phyloP scores from a whole-genome alignment of 2,888 invertebrate genomes.

The Microctonus brassicae region DNA sequence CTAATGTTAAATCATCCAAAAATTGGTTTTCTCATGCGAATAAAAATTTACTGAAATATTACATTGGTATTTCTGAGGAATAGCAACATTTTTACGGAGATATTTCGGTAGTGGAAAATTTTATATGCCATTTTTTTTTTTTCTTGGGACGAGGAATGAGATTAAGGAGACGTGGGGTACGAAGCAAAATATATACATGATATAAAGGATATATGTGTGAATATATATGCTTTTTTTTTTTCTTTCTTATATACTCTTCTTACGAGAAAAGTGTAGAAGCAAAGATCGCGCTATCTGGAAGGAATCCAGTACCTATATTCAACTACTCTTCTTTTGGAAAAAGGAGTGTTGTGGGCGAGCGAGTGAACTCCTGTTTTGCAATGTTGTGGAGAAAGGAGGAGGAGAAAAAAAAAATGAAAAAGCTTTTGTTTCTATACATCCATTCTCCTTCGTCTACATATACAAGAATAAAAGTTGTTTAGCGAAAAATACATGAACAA shows the following conservation, averaged over 20 bases:
- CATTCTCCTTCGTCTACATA: not conserved
- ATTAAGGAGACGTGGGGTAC: slow-evolving; percentile 21
- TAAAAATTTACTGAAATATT: slow-evolving; percentile 1
- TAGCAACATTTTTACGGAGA: slow-evolving; percentile 13
- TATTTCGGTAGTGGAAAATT: slow-evolving; percentile 5
- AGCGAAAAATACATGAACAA: not conserved
- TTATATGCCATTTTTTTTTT: slow-evolving; percentile 11
- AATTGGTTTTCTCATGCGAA: not conserved
- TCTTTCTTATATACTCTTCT: not conserved
- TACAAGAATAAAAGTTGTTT: not conserved
- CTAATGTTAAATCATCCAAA: not conserved
- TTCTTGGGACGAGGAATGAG: slow-evolving; percentile 2
- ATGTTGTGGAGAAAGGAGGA: not conserved
- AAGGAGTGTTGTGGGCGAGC: not conserved
- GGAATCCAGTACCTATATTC: slow-evolving; percentile 13
- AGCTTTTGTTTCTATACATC: not conserved
- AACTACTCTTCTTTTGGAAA: slow-evolving; percentile 3
- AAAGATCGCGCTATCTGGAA: slow-evolving; percentile 18
- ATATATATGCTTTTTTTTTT: not conserved
- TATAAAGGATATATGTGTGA: too few species aligned
- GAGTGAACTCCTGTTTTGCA: slow-evolving; percentile 8
- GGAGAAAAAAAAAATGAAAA: too few species aligned
- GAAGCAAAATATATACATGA: slow-evolving; percentile 1
- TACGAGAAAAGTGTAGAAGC: slow-evolving; percentile 13
- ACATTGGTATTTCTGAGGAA: slow-evolving; percentile 4